phyloP scores from a whole-genome alignment of 2,113 vertebrate species.

The Vidua macroura region DNA sequence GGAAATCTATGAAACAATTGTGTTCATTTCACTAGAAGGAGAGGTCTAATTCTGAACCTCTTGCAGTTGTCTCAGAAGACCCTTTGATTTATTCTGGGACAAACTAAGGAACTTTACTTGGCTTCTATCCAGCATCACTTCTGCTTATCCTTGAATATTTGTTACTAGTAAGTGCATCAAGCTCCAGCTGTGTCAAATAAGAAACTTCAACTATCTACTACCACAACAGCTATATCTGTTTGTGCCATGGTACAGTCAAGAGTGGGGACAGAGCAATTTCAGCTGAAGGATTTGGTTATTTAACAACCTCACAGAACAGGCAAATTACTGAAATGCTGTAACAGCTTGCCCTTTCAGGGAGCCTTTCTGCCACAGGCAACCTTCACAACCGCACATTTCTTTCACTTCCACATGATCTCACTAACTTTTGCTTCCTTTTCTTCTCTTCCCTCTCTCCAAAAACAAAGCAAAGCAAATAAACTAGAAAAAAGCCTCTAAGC shows the following conservation, averaged over 20 bases:
- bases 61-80: background rate
- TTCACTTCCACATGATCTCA: background rate
- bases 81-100: constrained; percentile 8
- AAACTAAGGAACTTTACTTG: background rate
- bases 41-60: background rate
- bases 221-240: background rate
- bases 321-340: background rate
- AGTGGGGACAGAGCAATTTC: background rate
- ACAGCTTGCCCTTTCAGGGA: background rate
- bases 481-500: background rate
- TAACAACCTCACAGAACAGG: background rate
- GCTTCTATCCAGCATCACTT: background rate
- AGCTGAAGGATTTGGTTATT: background rate
- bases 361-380: background rate
- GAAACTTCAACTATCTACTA: background rate
- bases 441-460: background rate
- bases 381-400: background rate
- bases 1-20: background rate
- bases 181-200: background rate
- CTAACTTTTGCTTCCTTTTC: background rate
- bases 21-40: background rate
- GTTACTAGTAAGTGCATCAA: background rate
- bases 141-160: background rate
- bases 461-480: background rate
- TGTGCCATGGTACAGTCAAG: background rate